Evolutionary conservation across 2,888 invertebrate species (phyloP).

Genomic region (Diaphora mendica): DNA sequence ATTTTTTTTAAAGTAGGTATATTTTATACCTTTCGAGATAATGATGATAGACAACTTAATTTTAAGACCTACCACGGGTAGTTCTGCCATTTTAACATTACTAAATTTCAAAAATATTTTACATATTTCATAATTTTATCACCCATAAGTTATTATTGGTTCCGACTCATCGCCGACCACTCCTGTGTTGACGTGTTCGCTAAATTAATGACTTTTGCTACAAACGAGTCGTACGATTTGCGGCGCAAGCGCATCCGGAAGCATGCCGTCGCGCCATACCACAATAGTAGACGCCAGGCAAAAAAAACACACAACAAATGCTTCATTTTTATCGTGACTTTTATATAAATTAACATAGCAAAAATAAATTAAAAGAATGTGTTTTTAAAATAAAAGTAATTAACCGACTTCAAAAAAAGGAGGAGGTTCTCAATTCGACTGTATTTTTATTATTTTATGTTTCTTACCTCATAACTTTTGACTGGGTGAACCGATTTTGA

Average conservation of each 20-base stretch:
- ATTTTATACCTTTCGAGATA: neutral
- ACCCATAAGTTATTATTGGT: conserved; percentile 57
- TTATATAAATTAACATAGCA: neutral
- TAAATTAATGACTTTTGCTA: conserved; percentile 67
- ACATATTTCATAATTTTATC: conserved; percentile 35
- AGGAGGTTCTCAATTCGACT: too few species aligned
- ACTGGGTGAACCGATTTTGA: too few species aligned
- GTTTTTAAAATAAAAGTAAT: too few species aligned
- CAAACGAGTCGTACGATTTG: conserved; percentile 72
- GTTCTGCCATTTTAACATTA: neutral
- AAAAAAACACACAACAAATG: conserved; percentile 11
- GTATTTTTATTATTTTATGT: too few species aligned
- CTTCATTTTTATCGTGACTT: conserved; percentile 2
- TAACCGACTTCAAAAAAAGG: too few species aligned
- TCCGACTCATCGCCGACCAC: conserved; percentile 67
- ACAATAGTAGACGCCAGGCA: conserved; percentile 32
- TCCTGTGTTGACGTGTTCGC: conserved; percentile 73
- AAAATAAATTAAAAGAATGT: neutral
- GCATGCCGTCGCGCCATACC: conserved; percentile 37
- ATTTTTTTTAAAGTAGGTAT: neutral
- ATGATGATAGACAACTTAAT: neutral
- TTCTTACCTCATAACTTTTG: too few species aligned
- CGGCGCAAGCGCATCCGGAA: conserved; percentile 69
- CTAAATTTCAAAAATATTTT: neutral
- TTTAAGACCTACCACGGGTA: neutral